Percentiles rank a stretch among this genome's conserved stretches.
Evolutionary conservation across 2,113 vertebrate species (phyloP).

Genomic region (Gadus macrocephalus): DNA sequence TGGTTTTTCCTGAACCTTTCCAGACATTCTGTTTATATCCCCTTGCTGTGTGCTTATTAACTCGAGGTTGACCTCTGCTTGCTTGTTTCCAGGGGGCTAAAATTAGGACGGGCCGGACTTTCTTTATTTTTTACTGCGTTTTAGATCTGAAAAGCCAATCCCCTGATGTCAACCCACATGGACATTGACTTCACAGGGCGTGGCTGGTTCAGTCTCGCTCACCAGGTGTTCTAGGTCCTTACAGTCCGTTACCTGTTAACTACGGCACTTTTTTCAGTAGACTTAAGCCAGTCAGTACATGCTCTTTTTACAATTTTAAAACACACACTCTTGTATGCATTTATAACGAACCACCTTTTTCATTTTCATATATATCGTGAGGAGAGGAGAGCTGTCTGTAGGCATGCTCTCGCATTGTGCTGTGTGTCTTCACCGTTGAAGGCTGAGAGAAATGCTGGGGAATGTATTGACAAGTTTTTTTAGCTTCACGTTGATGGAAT

Average conservation of each 20-base stretch:
- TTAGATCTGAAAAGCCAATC: background rate
- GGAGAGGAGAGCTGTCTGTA: background rate
- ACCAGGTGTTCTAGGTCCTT: no score
- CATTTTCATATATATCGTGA: background rate
- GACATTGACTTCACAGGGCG: background rate
- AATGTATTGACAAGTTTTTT: background rate
- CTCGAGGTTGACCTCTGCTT: no score
- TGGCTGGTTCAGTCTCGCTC: no score
- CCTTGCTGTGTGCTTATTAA: no score
- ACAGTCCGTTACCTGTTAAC: background rate
- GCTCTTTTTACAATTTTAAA: background rate
- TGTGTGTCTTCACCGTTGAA: background rate
- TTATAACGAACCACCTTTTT: background rate
- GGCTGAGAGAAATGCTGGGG: background rate
- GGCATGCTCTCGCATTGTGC: no score
- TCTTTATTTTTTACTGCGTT: background rate
- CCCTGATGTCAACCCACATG: background rate
- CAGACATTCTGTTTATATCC: no score
- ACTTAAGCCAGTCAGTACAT: background rate
- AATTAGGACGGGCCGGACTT: background rate
- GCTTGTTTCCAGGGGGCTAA: no score
- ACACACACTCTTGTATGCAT: background rate
- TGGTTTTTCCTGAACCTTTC: no score
- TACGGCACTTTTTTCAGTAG: background rate
- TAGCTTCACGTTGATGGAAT: background rate